Percentiles rank a stretch among this genome's conserved stretches.
Evolutionary conservation across 2,888 invertebrate species (phyloP).

Genomic region (Acrobasis consociella): DNA sequence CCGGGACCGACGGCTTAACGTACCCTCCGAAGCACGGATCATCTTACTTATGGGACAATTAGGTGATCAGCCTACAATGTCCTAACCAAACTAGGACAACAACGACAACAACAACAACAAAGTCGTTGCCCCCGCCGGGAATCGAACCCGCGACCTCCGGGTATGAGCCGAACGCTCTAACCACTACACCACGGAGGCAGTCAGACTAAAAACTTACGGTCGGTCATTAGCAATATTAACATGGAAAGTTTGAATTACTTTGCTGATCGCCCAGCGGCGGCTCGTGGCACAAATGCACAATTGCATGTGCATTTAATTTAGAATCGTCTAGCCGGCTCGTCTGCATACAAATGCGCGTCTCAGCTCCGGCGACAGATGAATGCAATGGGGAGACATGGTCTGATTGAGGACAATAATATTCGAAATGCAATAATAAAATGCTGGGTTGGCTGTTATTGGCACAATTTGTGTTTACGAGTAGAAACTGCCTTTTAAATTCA

Average conservation of each 20-base stretch:
- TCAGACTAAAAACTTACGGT: too few relatives aligned
- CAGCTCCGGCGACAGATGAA: not conserved
- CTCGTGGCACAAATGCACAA: constrained; percentile 8
- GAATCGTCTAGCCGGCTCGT: constrained; percentile 12
- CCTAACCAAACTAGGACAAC: too few relatives aligned
- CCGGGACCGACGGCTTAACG: too few relatives aligned
- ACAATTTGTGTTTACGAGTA: not conserved
- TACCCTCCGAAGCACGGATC: too few relatives aligned
- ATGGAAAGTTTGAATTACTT: constrained; percentile 2
- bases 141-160: too few relatives aligned
- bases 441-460: not conserved
- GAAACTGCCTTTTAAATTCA: not conserved
- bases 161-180: too few relatives aligned
- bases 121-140: too few relatives aligned
- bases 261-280: not conserved
- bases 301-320: constrained; percentile 19
- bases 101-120: too few relatives aligned
- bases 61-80: too few relatives aligned
- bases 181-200: too few relatives aligned
- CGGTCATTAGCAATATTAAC: not conserved
- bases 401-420: not conserved
- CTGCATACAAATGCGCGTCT: constrained; percentile 16
- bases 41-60: too few relatives aligned
- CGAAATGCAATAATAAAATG: not conserved
- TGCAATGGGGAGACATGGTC: not conserved